Evolutionary conservation across 1,140 invertebrate genomes (phyloP), one percentile per base, ranked within the genome.

Genomic region (Anagrus nilaparvatae): DNA sequence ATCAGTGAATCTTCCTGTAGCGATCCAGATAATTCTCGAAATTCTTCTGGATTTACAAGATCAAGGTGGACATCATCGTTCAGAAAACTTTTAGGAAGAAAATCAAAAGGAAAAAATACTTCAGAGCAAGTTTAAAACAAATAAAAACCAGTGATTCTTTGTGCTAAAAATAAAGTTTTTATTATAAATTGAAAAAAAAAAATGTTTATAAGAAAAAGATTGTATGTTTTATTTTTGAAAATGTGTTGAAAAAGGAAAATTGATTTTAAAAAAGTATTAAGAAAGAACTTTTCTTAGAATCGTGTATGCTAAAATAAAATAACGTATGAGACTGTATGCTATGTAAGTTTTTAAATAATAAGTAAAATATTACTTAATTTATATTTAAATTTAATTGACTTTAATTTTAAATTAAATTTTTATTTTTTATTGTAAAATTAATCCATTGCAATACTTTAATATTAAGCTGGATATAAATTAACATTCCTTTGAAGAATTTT

Each of bases 31-130:
- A 54, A 54, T 14, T n/a, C n/a, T n/a, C n/a, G n/a, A n/a, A n/a
- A n/a, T n/a, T n/a, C 16, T 8, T 38, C 52, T 10, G 49, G 56
- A 6, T 56, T 69, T 24, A 60, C 46, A 13, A 61, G 70, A 2
- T 67, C 70, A 7, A 61, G 58, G 42, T 75, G 72, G 72, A 74
- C 72, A 3, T 66, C 71, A 0, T 75, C 72, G 0, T 74, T 75
- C 43, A 61, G 72, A 4, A 70, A 67, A 46, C 55, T 75, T 3
- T 66, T 75, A 4, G 63, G 65, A 18, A 61, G 69, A 10, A 71
- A 69, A 24, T 67, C 67, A 19, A 69, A 63, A 41, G 47, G 43
- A 27, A 63, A 59, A 41, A 16, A 50, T 3, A 19, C 16, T n/a
- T 23, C 7, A 24, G 19, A 5, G 7, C n/a, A 9, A 3, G 13